These are phyloP conservation scores for Microtus montanus DNA, from an alignment of 2,113 vertebrate genomes.

Conservation along the genomic window DNA sequence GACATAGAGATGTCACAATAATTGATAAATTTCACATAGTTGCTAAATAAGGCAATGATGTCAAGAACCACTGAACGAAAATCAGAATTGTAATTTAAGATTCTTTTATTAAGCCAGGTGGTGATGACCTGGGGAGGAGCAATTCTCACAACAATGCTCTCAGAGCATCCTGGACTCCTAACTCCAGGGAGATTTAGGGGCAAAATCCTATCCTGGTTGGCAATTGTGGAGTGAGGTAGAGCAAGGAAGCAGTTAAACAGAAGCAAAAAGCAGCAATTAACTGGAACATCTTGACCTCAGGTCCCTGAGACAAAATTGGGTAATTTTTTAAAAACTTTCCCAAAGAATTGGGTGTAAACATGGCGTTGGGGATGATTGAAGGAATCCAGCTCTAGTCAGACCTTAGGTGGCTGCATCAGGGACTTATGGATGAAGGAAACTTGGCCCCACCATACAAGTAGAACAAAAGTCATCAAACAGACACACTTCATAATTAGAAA, in stretches of 20 bases:
- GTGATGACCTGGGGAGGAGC: background rate
- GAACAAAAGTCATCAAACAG: background rate
- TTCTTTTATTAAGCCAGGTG: too few relatives aligned
- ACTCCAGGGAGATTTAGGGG: background rate
- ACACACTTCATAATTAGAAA: background rate
- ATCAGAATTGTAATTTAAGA: background rate
- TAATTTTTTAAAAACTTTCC: background rate
- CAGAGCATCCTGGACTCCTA: background rate
- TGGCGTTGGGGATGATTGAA: accelerated
- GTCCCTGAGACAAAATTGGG: background rate
- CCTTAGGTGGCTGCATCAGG: background rate
- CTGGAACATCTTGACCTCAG: background rate
- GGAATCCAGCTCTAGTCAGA: background rate
- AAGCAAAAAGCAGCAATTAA: background rate
- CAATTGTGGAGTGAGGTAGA: background rate
- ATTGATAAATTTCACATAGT: background rate
- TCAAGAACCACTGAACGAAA: background rate
- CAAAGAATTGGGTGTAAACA: background rate
- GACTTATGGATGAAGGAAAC: too few relatives aligned
- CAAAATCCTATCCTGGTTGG: background rate
- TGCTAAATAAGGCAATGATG: background rate
- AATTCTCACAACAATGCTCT: background rate
- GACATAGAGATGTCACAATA: background rate
- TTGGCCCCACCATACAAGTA: background rate
- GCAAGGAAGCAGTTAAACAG: background rate